A percentile compares a stretch with the other conserved stretches of the same genome.
These are phyloP conservation scores for Mirounga angustirostris DNA, from an alignment of 2,113 vertebrate genomes.

Conservation along the genomic window DNA sequence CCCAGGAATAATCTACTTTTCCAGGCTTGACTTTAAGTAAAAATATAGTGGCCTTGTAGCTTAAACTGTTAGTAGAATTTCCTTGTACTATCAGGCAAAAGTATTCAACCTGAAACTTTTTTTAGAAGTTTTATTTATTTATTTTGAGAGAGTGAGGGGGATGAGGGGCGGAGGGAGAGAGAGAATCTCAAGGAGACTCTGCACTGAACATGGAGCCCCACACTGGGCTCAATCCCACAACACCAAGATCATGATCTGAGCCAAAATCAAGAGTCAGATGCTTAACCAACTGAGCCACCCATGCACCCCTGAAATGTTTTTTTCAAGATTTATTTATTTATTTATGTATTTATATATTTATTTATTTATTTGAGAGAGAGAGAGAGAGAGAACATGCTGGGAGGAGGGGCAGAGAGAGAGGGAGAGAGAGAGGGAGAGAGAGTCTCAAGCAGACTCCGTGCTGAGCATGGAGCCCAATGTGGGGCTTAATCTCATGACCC, in stretches of 20 bases:
- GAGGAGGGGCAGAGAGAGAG: background rate
- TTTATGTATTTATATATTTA: background rate
- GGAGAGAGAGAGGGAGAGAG: background rate
- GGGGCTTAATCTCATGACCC: background rate
- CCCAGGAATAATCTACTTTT: background rate
- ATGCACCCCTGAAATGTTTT: background rate
- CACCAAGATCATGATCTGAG: background rate
- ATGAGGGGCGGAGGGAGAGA: background rate
- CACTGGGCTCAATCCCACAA: background rate
- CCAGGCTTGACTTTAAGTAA: background rate
- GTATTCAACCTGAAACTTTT: background rate
- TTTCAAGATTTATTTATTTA: background rate
- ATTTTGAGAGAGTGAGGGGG: background rate
- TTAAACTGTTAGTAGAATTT: background rate
- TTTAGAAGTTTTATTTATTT: background rate
- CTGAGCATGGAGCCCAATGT: background rate
- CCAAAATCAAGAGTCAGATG: background rate
- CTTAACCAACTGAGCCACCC: background rate
- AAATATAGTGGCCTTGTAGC: background rate
- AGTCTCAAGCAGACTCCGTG: background rate
- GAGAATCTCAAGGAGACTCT: background rate
- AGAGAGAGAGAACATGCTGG: background rate
- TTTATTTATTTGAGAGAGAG: background rate
- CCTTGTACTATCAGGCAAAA: background rate
- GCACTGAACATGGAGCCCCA: background rate